Conservation (phyloP, 1,140 invertebrate species). For the Xylocopa sonorina region DNA sequence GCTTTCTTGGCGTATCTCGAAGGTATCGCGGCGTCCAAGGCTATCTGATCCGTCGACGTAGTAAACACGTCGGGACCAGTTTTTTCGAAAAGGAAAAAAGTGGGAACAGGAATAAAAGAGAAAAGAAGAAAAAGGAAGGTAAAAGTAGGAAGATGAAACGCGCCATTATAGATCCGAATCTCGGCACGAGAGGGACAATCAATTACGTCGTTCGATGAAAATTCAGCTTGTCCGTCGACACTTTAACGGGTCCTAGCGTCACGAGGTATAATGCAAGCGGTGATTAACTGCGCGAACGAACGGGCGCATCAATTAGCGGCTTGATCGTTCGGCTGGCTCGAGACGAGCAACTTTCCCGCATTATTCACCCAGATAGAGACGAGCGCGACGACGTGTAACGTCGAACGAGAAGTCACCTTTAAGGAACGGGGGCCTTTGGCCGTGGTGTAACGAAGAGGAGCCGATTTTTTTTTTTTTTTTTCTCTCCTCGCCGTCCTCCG, state of each 20-base stretch:
- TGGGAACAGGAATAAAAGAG: too few relatives aligned
- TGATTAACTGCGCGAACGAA: neutral
- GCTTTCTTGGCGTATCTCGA: conserved; percentile 37
- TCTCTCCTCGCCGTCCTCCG: conserved; percentile 35
- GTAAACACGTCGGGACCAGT: conserved; percentile 54
- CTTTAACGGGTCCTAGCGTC: neutral
- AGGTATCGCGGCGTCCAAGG: conserved; percentile 44
- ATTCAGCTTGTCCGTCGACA: neutral
- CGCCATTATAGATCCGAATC: conserved; percentile 35
- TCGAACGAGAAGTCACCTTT: neutral
- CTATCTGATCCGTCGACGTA: conserved; percentile 57
- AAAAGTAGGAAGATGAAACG: neutral
- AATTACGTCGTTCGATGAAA: conserved; percentile 7
- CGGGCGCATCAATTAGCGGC: conserved; percentile 22
- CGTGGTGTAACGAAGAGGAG: conserved; percentile 26
- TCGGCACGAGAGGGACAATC: neutral
- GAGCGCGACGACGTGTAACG: neutral
- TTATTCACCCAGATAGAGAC: conserved; percentile 34
- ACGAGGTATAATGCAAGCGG: neutral
- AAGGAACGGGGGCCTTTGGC: conserved; percentile 5
- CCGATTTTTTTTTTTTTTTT: neutral
- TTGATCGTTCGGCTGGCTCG: conserved; percentile 1
- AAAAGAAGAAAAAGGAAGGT: neutral
- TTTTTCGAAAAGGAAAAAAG: conserved; percentile 17
- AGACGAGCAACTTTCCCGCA: conserved; percentile 16